Evolutionary conservation across 2,888 invertebrate species (phyloP).

Genomic region (Encarsia formosa): DNA sequence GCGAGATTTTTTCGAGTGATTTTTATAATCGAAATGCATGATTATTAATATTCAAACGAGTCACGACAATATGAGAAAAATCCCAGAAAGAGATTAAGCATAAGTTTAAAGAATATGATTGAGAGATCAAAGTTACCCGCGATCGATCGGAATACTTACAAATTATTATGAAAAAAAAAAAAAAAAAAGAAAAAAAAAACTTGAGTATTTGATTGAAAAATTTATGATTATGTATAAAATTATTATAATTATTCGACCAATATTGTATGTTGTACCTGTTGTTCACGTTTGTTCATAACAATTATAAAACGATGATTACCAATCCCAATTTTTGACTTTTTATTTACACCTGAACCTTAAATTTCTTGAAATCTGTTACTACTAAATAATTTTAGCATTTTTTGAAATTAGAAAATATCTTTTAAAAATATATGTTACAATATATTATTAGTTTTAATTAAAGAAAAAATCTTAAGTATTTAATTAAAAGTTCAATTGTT

Average conservation of each 20-base stretch:
- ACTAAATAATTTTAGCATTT: conserved; percentile 7
- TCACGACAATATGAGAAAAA: conserved; percentile 23
- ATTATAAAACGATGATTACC: conserved; percentile 25
- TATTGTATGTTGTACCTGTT: conserved; percentile 28
- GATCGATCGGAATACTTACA: neutral
- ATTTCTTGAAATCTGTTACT: too few species aligned
- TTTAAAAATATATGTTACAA: neutral
- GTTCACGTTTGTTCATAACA: conserved; percentile 26
- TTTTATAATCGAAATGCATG: conserved; percentile 27
- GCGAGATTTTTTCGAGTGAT: conserved; percentile 24
- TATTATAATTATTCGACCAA: conserved; percentile 27
- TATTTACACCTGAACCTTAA: neutral
- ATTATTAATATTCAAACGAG: conserved; percentile 21
- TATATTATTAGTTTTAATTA: neutral
- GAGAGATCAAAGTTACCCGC: neutral
- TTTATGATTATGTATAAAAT: conserved; percentile 16
- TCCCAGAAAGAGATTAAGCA: too few species aligned
- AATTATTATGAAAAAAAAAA: neutral
- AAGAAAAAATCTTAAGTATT: too few species aligned
- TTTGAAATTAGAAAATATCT: neutral
- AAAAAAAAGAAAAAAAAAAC: conserved; percentile 12
- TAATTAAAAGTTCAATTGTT: too few species aligned
- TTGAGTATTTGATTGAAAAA: conserved; percentile 20
- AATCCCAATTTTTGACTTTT: conserved; percentile 11
- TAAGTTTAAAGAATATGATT: conserved; percentile 1